A percentile compares a stretch with the other conserved stretches of the same genome.
Evolutionary conservation across 2,888 invertebrate genomes (phyloP).

Genomic region (Lissocephala sabroskyi): DNA sequence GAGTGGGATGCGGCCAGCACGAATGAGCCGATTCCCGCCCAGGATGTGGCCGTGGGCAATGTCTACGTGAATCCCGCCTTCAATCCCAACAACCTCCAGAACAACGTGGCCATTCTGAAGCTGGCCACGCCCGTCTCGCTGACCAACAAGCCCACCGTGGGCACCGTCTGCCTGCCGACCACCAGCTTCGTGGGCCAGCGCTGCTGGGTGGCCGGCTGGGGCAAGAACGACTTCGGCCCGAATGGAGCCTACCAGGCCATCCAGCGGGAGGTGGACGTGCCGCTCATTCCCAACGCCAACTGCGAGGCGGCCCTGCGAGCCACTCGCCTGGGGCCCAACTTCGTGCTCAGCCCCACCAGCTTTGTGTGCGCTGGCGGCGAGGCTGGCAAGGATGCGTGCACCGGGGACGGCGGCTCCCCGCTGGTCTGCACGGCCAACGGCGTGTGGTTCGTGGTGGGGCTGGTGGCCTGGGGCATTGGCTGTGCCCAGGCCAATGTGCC

Average conservation of each 20-base stretch:
- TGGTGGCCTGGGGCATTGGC: constrained; percentile 76
- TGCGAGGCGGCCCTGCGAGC: constrained; percentile 78
- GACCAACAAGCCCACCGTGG: constrained; percentile 75
- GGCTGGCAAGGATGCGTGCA: constrained; percentile 83
- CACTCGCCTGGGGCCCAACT: constrained; percentile 79
- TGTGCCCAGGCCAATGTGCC: constrained; percentile 80
- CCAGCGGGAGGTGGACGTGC: constrained; percentile 83
- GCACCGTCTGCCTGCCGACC: constrained; percentile 76
- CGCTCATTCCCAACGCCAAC: constrained; percentile 77
- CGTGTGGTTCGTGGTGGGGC: constrained; percentile 72
- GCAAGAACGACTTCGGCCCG: constrained; percentile 81
- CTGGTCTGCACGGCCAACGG: constrained; percentile 63
- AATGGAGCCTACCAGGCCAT: constrained; percentile 75
- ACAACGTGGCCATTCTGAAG: constrained; percentile 86
- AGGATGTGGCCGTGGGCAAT: constrained; percentile 76
- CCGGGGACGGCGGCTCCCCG: constrained; percentile 75
- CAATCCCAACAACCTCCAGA: constrained; percentile 81
- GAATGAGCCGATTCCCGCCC: constrained; percentile 78
- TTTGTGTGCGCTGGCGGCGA: constrained; percentile 88
- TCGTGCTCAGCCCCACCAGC: constrained; percentile 77
- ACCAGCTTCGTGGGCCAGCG: constrained; percentile 74
- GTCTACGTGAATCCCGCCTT: constrained; percentile 79
- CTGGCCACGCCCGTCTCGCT: constrained; percentile 77
- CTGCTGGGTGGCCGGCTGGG: constrained; percentile 87
- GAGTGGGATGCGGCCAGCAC: constrained; percentile 82